Percentiles rank a stretch among this genome's conserved stretches.
These are phyloP conservation scores for Eueremaeus valkanovi DNA, from an alignment of 2,888 invertebrate species.

Conservation along the genomic window DNA sequence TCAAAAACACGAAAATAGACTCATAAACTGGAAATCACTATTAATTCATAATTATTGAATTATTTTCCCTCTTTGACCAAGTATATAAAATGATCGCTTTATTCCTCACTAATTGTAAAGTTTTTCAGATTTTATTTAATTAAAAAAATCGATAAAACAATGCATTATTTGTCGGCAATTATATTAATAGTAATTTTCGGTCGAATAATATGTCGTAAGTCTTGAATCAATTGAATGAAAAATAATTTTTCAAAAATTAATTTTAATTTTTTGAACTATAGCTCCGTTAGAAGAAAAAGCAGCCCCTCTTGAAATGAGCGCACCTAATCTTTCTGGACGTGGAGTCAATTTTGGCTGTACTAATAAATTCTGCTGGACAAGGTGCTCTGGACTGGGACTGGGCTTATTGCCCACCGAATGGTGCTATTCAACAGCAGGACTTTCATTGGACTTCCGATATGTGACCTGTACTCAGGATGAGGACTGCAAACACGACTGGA, in stretches of 20 bases:
- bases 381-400: background rate
- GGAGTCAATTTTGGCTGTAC: background rate
- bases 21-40: too few relatives aligned
- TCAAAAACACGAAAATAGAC: too few relatives aligned
- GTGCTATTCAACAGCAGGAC: background rate
- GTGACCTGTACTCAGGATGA: background rate
- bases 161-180: too few relatives aligned
- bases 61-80: too few relatives aligned
- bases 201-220: background rate
- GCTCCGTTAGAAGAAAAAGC: too few relatives aligned
- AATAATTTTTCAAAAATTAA: background rate
- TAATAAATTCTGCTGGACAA: background rate
- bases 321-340: background rate
- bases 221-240: background rate
- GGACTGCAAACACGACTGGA: background rate
- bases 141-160: too few relatives aligned
- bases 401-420: background rate
- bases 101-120: too few relatives aligned
- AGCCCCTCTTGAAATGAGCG: too few relatives aligned
- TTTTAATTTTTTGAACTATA: background rate
- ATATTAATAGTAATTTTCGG: too few relatives aligned
- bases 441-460: background rate
- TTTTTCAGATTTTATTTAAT: too few relatives aligned
- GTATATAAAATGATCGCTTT: too few relatives aligned
- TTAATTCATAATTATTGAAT: too few relatives aligned